Evolutionary conservation across 2,113 vertebrate genomes (phyloP).

Genomic region (Tiliqua scincoides): DNA sequence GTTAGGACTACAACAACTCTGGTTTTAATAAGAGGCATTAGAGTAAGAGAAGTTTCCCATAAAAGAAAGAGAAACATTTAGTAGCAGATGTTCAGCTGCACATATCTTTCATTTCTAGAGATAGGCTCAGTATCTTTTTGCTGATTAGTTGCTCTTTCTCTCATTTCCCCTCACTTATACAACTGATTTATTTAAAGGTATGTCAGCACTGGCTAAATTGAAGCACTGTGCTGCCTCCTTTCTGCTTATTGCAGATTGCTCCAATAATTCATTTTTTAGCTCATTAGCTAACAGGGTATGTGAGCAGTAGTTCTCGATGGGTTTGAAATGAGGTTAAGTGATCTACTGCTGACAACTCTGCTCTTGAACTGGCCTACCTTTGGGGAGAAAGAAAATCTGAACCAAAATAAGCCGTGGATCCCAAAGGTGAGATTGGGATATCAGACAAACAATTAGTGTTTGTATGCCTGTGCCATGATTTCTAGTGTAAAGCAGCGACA

Average conservation of each 20-base stretch:
- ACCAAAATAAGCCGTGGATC: slow-evolving; percentile 51
- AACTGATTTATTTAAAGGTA: slow-evolving; percentile 80
- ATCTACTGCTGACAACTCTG: slow-evolving; percentile 74
- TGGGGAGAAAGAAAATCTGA: slow-evolving; percentile 55
- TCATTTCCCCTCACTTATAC: slow-evolving; percentile 27
- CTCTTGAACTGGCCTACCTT: slow-evolving; percentile 80
- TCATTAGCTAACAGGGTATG: slow-evolving; percentile 80
- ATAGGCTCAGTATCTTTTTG: slow-evolving; percentile 28
- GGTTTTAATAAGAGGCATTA: neutral
- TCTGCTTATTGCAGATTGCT: slow-evolving; percentile 70
- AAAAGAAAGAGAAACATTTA: slow-evolving; percentile 6
- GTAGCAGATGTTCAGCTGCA: fast-evolving
- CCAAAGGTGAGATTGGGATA: slow-evolving; percentile 40
- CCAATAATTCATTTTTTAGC: slow-evolving; percentile 84
- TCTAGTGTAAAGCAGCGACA: fast-evolving
- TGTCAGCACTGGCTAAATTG: slow-evolving; percentile 66
- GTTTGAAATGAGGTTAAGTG: slow-evolving; percentile 67
- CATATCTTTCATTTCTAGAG: slow-evolving; percentile 50
- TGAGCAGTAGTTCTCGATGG: slow-evolving; percentile 75
- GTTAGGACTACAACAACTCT: neutral
- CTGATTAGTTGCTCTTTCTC: slow-evolving; percentile 48
- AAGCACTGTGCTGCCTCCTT: slow-evolving; percentile 69
- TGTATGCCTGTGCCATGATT: neutral
- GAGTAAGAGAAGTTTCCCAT: fast-evolving
- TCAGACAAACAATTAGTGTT: slow-evolving; percentile 23